Base-by-base conservation (phyloP, 2,888 invertebrate species). In the Drosophila peninsularis region DNA sequence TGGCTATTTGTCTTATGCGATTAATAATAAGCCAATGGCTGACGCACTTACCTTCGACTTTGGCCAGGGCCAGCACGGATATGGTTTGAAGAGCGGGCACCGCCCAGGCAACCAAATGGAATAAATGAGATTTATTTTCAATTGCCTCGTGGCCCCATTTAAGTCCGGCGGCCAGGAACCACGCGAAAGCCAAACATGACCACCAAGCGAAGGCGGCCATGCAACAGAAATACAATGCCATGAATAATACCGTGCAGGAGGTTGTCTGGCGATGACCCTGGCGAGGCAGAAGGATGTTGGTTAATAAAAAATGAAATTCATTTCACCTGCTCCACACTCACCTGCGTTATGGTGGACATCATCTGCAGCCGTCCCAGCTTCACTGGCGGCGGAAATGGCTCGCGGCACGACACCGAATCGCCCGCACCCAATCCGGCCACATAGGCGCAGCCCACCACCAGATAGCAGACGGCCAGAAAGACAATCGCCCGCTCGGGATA, bases 61-160 rank as follows among this genome's bases (percentile, higher is more conserved):
- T 97, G 80, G 98, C 97, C 95, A 98, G 96, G 6, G 98, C 98
- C 75, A 98, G 94, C 86, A 98, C 97, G 64, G 97, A 97, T 91
- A 99, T 98, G 55, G 98, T 98, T 93, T 98, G 97, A 65, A 98
- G 94, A 62, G 98, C 98, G 55, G 99, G 98, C 54, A 98, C 96
- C 60, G 98, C 98, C 99, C 99, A 99, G n/a, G 98, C 98, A 62
- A 97, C 97, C 86, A 98, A 94, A 94, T 99, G 99, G 92, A 99
- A 99, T 92, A 98, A 98, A 93, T 98, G 98, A 13, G 98, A 98
- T 93, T 98, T 97, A 58, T 98, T 97, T 93, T 98, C 98, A 90
- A 99, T 98, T 39, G 98, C 98, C 94, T 99, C 99, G 92, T 98
- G 98, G 47, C 98, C 98, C 98, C 98, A 99, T 93, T 98, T 98